Base-by-base conservation (phyloP, 2,797 vertebrate genomes). In the Novumbra hubbsi region DNA sequence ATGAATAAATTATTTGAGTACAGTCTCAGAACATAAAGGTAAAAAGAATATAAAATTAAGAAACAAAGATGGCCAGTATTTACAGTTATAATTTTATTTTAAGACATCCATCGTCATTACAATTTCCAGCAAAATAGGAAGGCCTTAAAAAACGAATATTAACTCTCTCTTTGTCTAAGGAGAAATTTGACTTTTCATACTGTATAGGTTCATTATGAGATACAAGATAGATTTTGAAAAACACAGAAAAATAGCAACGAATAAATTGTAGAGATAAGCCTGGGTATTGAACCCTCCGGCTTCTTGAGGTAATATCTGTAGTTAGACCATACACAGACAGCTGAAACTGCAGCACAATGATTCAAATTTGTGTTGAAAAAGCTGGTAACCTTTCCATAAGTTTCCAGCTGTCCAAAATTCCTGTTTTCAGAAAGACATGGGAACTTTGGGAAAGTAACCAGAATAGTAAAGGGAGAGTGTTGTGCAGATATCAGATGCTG, bases 401-500 rank as follows among this genome's bases (percentile, higher is more conserved):
- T 60, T 24, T 12, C 55, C 55, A 60, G 55, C 41, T 45, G 41
- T 45, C 41, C 41, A 45, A 12, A 60, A 4, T 24, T 24, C 21
- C 21, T 21, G 55, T 57, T 57, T 17, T 21, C 6, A 57, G 52
- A 57, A 57, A 7, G 41, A 41, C 41, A 41, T 41, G 41, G 41
- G 41, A 41, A 41, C 5, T 41, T 45, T 45, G 41, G 41, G 41
- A 45, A 14, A 45, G 34, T 45, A 14, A 45, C 2, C 2, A 14
- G 4, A 6, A 6, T 45, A 45, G 9, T 45, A 6, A 2, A 60
- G 21, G 8, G 0, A 38, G 63, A 62, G 12, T 52, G 63, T 52
- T 41, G 24, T 14, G 30, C 34, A 69, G 2, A 4, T 70, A 66
- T 89, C 77, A 85, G 81, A 78, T 66, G 7, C n/a, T 71, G 75